A percentile compares a stretch with the other conserved stretches of the same genome.
These are phyloP conservation scores for Euzetes globulus DNA, from an alignment of 2,888 invertebrate species.

Conservation along the genomic window DNA sequence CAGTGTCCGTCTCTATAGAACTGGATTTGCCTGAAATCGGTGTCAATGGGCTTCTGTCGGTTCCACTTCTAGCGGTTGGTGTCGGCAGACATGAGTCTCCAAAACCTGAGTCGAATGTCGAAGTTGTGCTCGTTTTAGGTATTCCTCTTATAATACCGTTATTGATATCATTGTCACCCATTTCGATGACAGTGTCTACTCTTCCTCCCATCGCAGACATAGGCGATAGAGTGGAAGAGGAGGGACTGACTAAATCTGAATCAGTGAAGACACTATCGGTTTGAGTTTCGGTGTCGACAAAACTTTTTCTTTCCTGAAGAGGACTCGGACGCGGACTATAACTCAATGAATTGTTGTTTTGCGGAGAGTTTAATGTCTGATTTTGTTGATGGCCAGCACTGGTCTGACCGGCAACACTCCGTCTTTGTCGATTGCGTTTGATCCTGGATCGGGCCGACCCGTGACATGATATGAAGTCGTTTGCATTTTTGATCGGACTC, in stretches of 20 bases:
- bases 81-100: slow-evolving; percentile 32
- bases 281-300: slow-evolving; percentile 59
- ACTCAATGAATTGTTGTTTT: background rate
- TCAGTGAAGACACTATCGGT: slow-evolving; percentile 57
- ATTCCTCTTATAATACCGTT: background rate
- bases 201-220: slow-evolving; percentile 13
- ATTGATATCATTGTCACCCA: slow-evolving; percentile 18
- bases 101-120: slow-evolving; percentile 32
- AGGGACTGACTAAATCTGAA: slow-evolving; percentile 53
- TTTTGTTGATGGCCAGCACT: background rate
- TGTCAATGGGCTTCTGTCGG: slow-evolving; percentile 32
- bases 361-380: background rate
- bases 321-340: slow-evolving; percentile 29
- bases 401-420: slow-evolving; percentile 42
- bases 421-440: slow-evolving; percentile 47
- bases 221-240: slow-evolving; percentile 25
- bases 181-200: slow-evolving; percentile 6
- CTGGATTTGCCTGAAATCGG: slow-evolving; percentile 31
- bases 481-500: slow-evolving; percentile 2
- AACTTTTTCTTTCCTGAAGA: slow-evolving; percentile 30
- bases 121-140: slow-evolving; percentile 33
- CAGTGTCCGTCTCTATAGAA: slow-evolving; percentile 6
- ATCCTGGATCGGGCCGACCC: slow-evolving; percentile 42
- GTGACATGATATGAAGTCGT: slow-evolving; percentile 38
- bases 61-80: slow-evolving; percentile 14